Conservation (phyloP, 2,797 vertebrate species). For the Vipera latastei region DNA sequence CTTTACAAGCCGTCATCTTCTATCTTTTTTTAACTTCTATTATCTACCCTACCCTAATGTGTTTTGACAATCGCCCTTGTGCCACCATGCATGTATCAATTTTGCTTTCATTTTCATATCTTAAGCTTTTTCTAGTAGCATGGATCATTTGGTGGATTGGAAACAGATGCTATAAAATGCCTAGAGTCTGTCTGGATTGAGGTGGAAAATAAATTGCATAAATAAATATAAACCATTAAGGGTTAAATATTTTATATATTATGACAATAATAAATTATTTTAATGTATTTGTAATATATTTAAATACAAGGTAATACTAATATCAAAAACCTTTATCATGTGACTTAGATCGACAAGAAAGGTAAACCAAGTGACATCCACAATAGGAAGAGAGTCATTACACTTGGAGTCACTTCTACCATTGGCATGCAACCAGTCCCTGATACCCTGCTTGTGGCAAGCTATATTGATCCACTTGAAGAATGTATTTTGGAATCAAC, state of each 20-base stretch:
- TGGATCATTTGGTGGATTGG: neutral
- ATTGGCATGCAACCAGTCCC: conserved; percentile 56
- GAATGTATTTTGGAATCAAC: neutral
- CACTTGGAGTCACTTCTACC: conserved; percentile 56
- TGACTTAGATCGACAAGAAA: conserved; percentile 57
- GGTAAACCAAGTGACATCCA: conserved; percentile 59
- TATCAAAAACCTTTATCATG: neutral
- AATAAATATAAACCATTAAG: neutral
- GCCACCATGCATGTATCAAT: neutral
- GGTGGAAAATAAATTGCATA: neutral
- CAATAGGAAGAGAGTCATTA: conserved; percentile 56
- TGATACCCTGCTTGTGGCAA: conserved; percentile 62
- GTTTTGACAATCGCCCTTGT: neutral
- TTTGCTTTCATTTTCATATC: neutral
- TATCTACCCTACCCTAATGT: neutral
- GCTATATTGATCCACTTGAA: conserved; percentile 33
- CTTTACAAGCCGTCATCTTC: neutral
- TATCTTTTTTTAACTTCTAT: neutral
- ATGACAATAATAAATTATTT: neutral
- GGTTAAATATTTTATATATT: neutral
- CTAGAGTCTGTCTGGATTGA: neutral
- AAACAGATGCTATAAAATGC: neutral
- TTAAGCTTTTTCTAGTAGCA: neutral
- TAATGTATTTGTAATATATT: neutral
- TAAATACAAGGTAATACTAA: neutral